Evolutionary conservation across 2,797 vertebrate genomes (phyloP).

Genomic region (Bradypodion pumilum): DNA sequence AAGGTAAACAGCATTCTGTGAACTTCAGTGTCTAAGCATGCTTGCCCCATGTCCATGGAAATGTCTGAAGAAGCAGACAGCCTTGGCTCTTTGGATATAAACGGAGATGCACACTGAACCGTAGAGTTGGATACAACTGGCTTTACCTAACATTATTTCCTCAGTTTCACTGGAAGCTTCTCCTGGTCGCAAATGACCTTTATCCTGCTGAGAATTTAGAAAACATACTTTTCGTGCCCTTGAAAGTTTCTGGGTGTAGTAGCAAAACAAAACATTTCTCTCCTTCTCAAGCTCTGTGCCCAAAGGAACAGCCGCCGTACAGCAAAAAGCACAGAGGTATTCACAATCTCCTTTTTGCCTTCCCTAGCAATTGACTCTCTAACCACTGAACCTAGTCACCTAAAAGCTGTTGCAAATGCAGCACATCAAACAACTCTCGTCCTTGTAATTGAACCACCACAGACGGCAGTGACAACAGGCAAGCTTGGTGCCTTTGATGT

Average conservation of each 20-base stretch:
- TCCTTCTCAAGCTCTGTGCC: no score
- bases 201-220: neutral
- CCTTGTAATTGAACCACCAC: neutral
- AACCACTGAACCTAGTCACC: constrained; percentile 15
- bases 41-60: no score
- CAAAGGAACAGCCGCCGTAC: no score
- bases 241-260: neutral
- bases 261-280: neutral
- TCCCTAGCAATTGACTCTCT: neutral
- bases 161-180: neutral
- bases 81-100: no score
- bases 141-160: constrained; percentile 39
- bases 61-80: no score
- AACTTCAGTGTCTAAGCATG: no score
- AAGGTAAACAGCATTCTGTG: no score
- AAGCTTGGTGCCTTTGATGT: neutral
- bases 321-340: neutral
- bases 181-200: no score
- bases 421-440: constrained; percentile 46
- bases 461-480: no score
- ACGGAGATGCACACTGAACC: no score
- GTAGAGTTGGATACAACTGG: no score
- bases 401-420: constrained; percentile 43
- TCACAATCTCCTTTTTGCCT: neutral
- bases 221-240: neutral